Base-by-base conservation (phyloP, 2,888 invertebrate species). In the Lysandra coridon region DNA sequence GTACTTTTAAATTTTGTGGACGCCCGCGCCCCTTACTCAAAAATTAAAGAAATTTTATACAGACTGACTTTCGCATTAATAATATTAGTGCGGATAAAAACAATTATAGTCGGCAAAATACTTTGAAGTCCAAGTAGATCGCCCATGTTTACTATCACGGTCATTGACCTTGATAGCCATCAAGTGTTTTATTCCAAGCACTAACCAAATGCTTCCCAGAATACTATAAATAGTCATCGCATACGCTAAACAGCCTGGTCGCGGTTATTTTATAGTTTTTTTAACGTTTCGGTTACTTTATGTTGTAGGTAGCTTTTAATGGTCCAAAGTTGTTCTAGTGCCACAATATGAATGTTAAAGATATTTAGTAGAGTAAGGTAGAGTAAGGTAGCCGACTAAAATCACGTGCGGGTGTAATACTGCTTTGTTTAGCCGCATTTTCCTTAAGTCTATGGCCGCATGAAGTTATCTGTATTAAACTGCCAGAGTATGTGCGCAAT, bases 181-280 rank as follows among this genome's bases (percentile, higher is more conserved):
- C 64, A 64, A 64, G 64, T 64, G 64, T 30, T 64, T 64, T 64
- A 64, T 64, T 64, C 23, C 12, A 64, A 64, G 64, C 64, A 64
- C 64, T 64, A 64, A 64, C 62, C 7, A 62, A 64, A 64, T 30
- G 64, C 23, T 64, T 30, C 64, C 12, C 30, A 64, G 30, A 64
- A 64, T 64, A 64, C 23, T 64, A 64, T 64, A 10, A 30, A 64
- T 62, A 62, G 23, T 12, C 12, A 23, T 62, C 10, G 23, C 62
- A 62, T 30, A 12, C 10, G 30, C 30, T 12, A 57, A 64, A 64
- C 64, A 64, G 64, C 10, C 64, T 64, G 64, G 30, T 64, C 64
- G 30, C 30, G 64, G 64, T 64, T 0, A 4, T 64, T 64, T 64
- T 30, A 64, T 3, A 30, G 64, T 30, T 64, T 64, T 64, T 64